Conservation (phyloP, 1,140 invertebrate genomes). For the Anastrepha ludens region DNA sequence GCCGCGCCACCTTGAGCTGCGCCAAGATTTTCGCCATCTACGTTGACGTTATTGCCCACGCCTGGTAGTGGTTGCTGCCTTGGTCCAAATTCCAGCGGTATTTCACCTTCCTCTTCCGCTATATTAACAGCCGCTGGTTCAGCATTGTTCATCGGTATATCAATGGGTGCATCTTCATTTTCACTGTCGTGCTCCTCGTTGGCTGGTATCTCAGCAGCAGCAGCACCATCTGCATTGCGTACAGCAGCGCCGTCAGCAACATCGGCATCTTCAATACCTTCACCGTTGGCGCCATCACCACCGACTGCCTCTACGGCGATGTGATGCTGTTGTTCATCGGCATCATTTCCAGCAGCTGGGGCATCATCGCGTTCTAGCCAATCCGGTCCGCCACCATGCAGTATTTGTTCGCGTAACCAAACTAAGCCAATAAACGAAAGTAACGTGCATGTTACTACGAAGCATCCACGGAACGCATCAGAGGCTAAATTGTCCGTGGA, state of each 20-base stretch:
- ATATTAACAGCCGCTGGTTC: constrained; percentile 62
- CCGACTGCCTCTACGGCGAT: constrained; percentile 60
- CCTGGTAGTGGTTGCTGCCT: constrained; percentile 52
- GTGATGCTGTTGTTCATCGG: not conserved
- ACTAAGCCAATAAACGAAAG: constrained; percentile 97
- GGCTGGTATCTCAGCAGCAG: constrained; percentile 65
- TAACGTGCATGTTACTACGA: constrained; percentile 96
- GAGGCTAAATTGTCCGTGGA: constrained; percentile 94
- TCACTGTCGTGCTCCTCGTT: constrained; percentile 62
- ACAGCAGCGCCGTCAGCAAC: constrained; percentile 65
- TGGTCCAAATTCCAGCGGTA: constrained; percentile 54
- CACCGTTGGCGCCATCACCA: constrained; percentile 60
- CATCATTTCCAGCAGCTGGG: constrained; percentile 63
- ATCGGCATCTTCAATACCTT: constrained; percentile 20
- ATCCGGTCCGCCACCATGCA: constrained; percentile 96
- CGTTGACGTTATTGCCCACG: constrained; percentile 59
- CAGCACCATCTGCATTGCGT: not conserved
- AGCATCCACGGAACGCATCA: constrained; percentile 96
- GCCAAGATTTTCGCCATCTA: constrained; percentile 59
- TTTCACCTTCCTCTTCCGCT: constrained; percentile 61
- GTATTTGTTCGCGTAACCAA: constrained; percentile 98
- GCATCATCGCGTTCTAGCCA: constrained; percentile 88
- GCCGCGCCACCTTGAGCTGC: constrained; percentile 64
- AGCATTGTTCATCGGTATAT: constrained; percentile 65
- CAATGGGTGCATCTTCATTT: constrained; percentile 59